A percentile compares a stretch with the other conserved stretches of the same genome.
Evolutionary conservation across 2,797 vertebrate species (phyloP).

Genomic region (Hemitrygon akajei): DNA sequence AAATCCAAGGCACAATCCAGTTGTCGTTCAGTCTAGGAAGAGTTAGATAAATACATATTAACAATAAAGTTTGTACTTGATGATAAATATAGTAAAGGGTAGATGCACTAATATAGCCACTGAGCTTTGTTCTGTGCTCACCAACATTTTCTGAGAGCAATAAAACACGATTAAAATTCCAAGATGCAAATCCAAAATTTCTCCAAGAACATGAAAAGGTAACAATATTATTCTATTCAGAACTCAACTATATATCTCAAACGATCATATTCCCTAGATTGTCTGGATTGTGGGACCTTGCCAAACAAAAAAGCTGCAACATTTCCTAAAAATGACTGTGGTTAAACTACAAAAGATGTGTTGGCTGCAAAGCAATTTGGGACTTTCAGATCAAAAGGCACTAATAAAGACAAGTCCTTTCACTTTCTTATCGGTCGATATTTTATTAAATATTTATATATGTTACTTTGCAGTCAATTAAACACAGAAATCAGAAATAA

Average conservation of each 20-base stretch:
- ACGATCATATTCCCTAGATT: background rate
- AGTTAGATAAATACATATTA: slow-evolving; percentile 38
- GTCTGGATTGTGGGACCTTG: too few species aligned
- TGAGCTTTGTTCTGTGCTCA: too few species aligned
- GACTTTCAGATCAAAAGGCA: too few species aligned
- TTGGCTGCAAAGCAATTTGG: too few species aligned
- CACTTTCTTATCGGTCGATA: background rate
- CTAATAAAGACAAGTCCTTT: too few species aligned
- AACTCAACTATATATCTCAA: background rate
- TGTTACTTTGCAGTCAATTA: background rate
- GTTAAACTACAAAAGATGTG: too few species aligned
- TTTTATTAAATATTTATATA: background rate
- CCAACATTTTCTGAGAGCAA: background rate
- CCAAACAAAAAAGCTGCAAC: too few species aligned
- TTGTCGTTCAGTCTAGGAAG: slow-evolving; percentile 84
- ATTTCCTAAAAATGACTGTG: too few species aligned
- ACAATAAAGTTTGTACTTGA: background rate
- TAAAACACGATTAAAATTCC: background rate
- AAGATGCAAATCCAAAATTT: background rate
- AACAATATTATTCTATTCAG: background rate
- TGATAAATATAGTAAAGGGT: background rate
- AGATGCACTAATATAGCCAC: background rate
- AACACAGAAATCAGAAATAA: too few species aligned
- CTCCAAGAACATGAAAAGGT: background rate
- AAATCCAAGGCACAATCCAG: slow-evolving; percentile 98